Evolutionary conservation across 2,888 invertebrate genomes (phyloP).

Genomic region (Melieria crassipennis): DNA sequence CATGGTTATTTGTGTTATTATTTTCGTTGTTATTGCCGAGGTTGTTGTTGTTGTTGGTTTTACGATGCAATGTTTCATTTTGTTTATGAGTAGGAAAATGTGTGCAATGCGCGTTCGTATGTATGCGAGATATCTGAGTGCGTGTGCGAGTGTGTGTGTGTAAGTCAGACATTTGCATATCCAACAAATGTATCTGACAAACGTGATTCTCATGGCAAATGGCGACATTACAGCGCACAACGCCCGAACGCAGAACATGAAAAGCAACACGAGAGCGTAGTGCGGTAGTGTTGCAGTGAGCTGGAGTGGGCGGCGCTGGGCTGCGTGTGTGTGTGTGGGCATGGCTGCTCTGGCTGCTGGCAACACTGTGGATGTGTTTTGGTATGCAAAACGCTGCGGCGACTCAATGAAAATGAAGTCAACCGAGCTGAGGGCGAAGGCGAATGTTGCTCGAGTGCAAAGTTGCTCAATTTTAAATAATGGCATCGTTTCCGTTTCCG

Average conservation of each 20-base stretch:
- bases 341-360: too few relatives aligned
- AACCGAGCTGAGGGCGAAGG: neutral
- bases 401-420: conserved; percentile 20
- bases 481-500: neutral
- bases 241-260: neutral
- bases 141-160: too few relatives aligned
- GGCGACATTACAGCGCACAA: conserved; percentile 26
- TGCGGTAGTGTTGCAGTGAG: too few relatives aligned
- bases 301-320: too few relatives aligned
- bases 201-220: conserved; percentile 38
- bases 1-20: conserved; percentile 13
- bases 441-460: too few relatives aligned
- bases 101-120: conserved; percentile 7
- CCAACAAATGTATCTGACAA: conserved; percentile 35
- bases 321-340: too few relatives aligned
- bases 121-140: too few relatives aligned
- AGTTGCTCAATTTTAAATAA: conserved; percentile 32
- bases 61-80: conserved; percentile 16
- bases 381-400: conserved; percentile 28
- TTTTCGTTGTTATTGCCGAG: neutral
- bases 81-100: conserved; percentile 21
- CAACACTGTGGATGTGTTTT: conserved; percentile 2
- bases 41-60: conserved; percentile 17
- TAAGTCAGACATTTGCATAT: conserved; percentile 32
- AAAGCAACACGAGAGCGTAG: neutral